Percentiles rank a stretch among this genome's conserved stretches.
phyloP scores from a whole-genome alignment of 2,113 vertebrate genomes.

The Bufo gargarizans region DNA sequence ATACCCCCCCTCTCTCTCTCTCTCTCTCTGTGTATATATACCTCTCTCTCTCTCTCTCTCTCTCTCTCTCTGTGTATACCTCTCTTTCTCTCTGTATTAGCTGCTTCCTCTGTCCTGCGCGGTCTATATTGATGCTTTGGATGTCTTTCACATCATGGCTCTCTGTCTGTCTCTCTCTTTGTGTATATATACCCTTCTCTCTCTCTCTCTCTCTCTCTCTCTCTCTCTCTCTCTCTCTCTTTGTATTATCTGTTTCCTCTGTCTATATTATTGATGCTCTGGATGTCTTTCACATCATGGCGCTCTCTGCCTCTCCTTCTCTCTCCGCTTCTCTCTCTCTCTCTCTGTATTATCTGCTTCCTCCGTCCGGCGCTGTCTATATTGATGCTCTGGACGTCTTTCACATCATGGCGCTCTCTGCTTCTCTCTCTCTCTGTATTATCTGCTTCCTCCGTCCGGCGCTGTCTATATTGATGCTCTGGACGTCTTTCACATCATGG shows the following conservation, averaged over 20 bases:
- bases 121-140: background rate
- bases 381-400: constrained; percentile 7
- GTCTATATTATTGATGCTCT: too few species aligned
- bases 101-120: background rate
- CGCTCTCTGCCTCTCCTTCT: background rate
- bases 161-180: too few species aligned
- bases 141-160: background rate
- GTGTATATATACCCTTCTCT: too few species aligned
- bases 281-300: too few species aligned
- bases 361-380: background rate
- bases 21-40: too few species aligned
- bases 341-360: background rate
- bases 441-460: background rate
- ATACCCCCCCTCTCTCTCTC: too few species aligned
- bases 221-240: too few species aligned
- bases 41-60: too few species aligned
- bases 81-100: background rate
- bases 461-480: background rate
- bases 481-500: constrained; percentile 4
- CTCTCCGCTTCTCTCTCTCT: background rate
- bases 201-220: too few species aligned
- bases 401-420: background rate
- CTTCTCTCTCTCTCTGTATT: background rate
- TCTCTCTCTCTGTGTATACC: too few species aligned
- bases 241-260: too few species aligned